Evolutionary conservation across 2,797 vertebrate genomes (phyloP).

Genomic region (Danio tinwini): DNA sequence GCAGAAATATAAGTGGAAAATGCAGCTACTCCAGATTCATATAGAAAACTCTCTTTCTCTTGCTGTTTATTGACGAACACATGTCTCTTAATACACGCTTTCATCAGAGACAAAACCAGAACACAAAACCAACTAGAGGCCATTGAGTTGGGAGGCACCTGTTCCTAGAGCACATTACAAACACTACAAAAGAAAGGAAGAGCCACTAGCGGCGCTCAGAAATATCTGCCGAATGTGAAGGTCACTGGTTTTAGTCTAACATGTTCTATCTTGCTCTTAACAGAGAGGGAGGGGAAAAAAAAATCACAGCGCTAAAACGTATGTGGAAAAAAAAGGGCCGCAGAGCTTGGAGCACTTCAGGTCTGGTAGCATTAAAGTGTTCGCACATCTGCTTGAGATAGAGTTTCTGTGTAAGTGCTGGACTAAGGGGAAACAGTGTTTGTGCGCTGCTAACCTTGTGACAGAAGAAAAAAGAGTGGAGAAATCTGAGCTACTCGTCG

Average conservation of each 20-base stretch:
- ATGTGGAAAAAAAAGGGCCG: conserved; percentile 42
- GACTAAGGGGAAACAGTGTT: conserved; percentile 65
- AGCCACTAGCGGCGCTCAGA: conserved; percentile 50
- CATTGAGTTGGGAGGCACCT: conserved; percentile 67
- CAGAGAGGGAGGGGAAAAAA: neutral
- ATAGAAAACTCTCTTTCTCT: conserved; percentile 55
- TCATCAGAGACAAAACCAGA: conserved; percentile 64
- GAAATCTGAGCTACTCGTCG: conserved; percentile 67
- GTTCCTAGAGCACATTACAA: conserved; percentile 49
- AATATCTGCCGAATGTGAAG: conserved; percentile 66
- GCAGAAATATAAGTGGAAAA: conserved; percentile 27
- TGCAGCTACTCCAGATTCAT: conserved; percentile 9
- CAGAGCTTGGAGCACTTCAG: conserved; percentile 37
- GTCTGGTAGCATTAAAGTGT: conserved; percentile 58
- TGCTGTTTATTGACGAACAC: conserved; percentile 56
- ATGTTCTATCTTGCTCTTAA: conserved; percentile 47
- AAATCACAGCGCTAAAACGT: conserved; percentile 21
- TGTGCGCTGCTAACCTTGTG: conserved; percentile 59
- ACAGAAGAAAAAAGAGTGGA: conserved; percentile 62
- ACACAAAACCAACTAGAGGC: conserved; percentile 65
- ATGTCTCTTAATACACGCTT: conserved; percentile 66
- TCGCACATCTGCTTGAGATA: conserved; percentile 62
- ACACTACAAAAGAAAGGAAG: conserved; percentile 63
- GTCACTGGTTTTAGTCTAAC: conserved; percentile 63
- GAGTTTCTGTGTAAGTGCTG: conserved; percentile 70